A percentile compares a stretch with the other conserved stretches of the same genome.
Conservation (phyloP, 1,140 invertebrate species). For the Pissodes strobi region DNA sequence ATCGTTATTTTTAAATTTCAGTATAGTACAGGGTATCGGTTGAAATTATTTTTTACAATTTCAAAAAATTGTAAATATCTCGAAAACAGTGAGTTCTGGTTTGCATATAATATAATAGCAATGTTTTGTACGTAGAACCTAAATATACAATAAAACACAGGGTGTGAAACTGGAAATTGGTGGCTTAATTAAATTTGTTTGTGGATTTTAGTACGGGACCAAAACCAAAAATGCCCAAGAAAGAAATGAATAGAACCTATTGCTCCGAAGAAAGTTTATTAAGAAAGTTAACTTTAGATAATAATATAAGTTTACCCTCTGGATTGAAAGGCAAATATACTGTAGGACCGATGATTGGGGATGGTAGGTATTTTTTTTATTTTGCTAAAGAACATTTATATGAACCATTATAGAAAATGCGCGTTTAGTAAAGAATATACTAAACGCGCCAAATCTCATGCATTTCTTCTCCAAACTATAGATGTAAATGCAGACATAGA, state of each 20-base stretch:
- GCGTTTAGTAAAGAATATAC: not conserved
- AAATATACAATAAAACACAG: no score
- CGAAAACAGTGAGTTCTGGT: no score
- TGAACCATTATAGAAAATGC: no score
- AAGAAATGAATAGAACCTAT: slow-evolving; percentile 58
- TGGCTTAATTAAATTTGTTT: not conserved
- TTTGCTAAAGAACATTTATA: not conserved
- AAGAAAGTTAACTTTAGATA: slow-evolving; percentile 50
- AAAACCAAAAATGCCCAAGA: slow-evolving; percentile 70
- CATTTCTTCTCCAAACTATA: no score
- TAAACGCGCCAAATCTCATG: not conserved
- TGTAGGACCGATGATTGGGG: slow-evolving; percentile 65
- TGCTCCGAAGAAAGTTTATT: slow-evolving; percentile 52
- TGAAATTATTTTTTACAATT: no score
- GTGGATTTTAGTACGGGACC: slow-evolving; percentile 59
- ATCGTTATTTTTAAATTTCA: no score
- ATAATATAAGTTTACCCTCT: slow-evolving; percentile 57
- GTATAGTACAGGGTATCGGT: no score
- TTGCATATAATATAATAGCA: no score
- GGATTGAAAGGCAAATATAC: slow-evolving; percentile 60
- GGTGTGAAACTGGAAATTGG: not conserved
- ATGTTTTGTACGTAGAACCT: no score
- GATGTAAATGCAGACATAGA: no score
- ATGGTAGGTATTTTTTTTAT: slow-evolving; percentile 41
- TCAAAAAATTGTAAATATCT: no score